phyloP scores from a whole-genome alignment of 2,797 vertebrate genomes.

The Rhabdomys pumilio region DNA sequence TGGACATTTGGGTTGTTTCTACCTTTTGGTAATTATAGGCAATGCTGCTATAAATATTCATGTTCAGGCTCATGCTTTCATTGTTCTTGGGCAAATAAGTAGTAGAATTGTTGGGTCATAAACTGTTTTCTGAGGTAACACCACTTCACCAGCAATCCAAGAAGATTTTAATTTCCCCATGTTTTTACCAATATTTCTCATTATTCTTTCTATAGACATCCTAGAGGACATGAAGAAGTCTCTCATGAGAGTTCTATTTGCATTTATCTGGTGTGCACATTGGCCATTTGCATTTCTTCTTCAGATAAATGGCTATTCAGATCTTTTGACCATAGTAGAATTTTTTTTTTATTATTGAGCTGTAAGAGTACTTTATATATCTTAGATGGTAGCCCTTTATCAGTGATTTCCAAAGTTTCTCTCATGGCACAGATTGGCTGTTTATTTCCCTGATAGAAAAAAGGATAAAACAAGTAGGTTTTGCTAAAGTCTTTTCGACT shows the following conservation, averaged over 20 bases:
- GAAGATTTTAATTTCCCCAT: neutral
- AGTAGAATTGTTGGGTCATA: neutral
- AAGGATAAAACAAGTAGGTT: slow-evolving; percentile 32
- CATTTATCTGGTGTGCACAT: neutral
- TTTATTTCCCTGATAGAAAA: neutral
- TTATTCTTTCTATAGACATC: neutral
- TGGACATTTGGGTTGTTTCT: neutral
- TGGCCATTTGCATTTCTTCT: slow-evolving; percentile 25
- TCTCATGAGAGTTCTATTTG: slow-evolving; percentile 14
- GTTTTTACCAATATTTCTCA: slow-evolving; percentile 34
- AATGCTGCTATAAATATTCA: neutral
- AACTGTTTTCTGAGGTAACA: neutral
- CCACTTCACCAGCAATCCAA: neutral
- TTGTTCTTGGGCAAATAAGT: neutral
- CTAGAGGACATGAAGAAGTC: neutral
- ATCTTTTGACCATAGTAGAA: neutral
- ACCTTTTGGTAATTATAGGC: neutral
- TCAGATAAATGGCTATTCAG: slow-evolving; percentile 9
- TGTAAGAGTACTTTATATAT: neutral
- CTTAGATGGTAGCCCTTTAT: neutral
- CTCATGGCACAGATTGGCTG: neutral
- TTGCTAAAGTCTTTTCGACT: neutral
- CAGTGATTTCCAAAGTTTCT: slow-evolving; percentile 15
- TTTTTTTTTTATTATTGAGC: slow-evolving; percentile 35
- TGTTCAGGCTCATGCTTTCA: neutral